These are phyloP conservation scores for Antennarius maculatus DNA, from an alignment of 2,797 vertebrate species.

Conservation along the genomic window DNA sequence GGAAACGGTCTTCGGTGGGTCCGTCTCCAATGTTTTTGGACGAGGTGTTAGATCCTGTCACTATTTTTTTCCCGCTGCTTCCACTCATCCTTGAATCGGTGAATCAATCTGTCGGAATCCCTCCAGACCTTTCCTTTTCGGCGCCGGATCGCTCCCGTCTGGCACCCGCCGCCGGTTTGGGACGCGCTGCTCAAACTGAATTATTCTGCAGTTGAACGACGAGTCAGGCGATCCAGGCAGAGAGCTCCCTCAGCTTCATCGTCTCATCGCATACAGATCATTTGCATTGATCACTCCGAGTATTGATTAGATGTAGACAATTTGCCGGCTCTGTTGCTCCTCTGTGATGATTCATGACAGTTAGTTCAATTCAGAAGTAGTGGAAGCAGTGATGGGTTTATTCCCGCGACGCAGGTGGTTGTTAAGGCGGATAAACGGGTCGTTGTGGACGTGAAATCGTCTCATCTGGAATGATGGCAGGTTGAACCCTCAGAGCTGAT, in stretches of 20 bases:
- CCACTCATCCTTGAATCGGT: conserved; percentile 60
- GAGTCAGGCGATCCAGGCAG: conserved; percentile 27
- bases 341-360: conserved; percentile 39
- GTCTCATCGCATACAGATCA: conserved; percentile 46
- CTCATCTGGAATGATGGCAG: background rate
- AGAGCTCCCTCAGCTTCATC: conserved; percentile 44
- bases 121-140: conserved; percentile 29
- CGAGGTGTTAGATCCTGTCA: conserved; percentile 5
- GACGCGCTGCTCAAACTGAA: conserved; percentile 28
- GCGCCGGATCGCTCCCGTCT: conserved; percentile 17
- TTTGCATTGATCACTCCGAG: conserved; percentile 42
- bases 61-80: conserved; percentile 51
- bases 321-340: conserved; percentile 33
- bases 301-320: conserved; percentile 60
- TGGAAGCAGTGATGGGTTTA: conserved; percentile 21
- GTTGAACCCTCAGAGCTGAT: background rate
- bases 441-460: conserved; percentile 3
- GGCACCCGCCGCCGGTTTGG: conserved; percentile 12
- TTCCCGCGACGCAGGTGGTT: conserved; percentile 4
- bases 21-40: background rate
- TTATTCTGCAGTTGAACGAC: conserved; percentile 52
- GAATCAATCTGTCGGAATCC: conserved; percentile 50
- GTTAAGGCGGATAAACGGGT: conserved; percentile 29
- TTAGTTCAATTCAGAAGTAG: conserved; percentile 45
- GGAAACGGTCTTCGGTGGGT: background rate